Evolutionary conservation across 2,113 vertebrate species (phyloP).

Genomic region (Eleginops maclovinus): DNA sequence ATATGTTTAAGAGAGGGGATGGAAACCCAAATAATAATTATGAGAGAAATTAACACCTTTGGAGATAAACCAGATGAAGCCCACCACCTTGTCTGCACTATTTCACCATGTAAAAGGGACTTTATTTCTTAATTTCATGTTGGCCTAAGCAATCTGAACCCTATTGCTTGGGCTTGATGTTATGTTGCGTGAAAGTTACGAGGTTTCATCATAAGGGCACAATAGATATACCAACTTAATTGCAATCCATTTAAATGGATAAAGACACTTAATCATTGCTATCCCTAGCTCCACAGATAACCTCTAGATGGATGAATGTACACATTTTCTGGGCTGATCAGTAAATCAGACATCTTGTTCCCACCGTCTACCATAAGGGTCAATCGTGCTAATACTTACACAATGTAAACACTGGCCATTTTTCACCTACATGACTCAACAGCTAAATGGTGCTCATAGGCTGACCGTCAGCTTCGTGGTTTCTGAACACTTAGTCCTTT

Average conservation of each 20-base stretch:
- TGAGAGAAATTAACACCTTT: neutral
- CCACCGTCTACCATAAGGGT: neutral
- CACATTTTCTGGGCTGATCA: constrained; percentile 1
- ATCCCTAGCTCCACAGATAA: neutral
- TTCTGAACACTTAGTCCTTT: neutral
- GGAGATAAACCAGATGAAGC: neutral
- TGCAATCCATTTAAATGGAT: neutral
- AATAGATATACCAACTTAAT: neutral
- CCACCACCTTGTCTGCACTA: neutral
- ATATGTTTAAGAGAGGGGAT: neutral
- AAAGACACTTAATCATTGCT: neutral
- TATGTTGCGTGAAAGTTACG: too few species aligned
- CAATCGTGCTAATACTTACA: neutral
- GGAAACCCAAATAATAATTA: neutral
- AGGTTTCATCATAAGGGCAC: neutral
- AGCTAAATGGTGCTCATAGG: neutral
- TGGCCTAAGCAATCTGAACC: too few species aligned
- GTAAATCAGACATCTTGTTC: constrained; percentile 3
- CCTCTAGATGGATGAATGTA: neutral
- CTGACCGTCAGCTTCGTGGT: neutral
- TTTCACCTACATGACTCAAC: neutral
- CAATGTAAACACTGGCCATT: constrained; percentile 10
- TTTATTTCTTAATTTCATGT: neutral
- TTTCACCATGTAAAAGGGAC: neutral
- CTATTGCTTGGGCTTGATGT: neutral